A percentile compares a stretch with the other conserved stretches of the same genome.
These are phyloP conservation scores for Drosophila multiciliata DNA, from an alignment of 2,888 invertebrate species.

Conservation along the genomic window DNA sequence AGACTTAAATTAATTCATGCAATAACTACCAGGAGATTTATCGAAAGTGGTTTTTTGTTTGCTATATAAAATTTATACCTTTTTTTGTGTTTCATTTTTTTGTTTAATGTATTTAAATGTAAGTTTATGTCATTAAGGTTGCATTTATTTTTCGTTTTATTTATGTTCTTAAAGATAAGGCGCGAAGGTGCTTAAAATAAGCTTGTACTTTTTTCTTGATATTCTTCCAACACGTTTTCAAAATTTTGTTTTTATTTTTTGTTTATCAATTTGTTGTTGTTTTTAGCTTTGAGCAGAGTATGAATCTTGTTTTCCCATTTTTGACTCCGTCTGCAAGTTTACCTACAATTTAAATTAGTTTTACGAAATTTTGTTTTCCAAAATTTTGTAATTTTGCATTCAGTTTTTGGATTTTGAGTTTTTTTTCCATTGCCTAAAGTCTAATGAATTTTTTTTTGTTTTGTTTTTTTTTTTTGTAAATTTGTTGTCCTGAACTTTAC, in stretches of 20 bases:
- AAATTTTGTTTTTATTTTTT: constrained; percentile 64
- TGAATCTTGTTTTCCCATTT: constrained; percentile 46
- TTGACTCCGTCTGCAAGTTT: constrained; percentile 47
- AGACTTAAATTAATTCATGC: constrained; percentile 65
- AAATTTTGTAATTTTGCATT: constrained; percentile 82
- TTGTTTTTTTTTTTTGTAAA: constrained; percentile 62
- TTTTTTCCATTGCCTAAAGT: constrained; percentile 61
- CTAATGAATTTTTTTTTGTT: constrained; percentile 59
- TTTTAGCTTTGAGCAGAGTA: constrained; percentile 43
- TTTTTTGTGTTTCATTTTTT: constrained; percentile 54
- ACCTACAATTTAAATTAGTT: constrained; percentile 66
- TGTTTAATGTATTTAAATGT: constrained; percentile 72
- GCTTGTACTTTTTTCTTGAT: constrained; percentile 90
- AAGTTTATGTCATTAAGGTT: constrained; percentile 68
- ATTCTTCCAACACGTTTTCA: constrained; percentile 82
- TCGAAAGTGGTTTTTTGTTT: constrained; percentile 64
- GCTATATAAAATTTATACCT: constrained; percentile 71
- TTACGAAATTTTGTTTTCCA: constrained; percentile 82
- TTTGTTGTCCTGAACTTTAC: constrained; percentile 83
- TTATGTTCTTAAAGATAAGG: constrained; percentile 88
- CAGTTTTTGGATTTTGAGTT: constrained; percentile 76
- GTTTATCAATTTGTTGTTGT: constrained; percentile 69
- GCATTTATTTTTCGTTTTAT: constrained; percentile 66
- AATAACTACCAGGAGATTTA: constrained; percentile 71
- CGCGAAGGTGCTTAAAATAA: constrained; percentile 90